Percentiles rank a stretch among this genome's conserved stretches.
These are phyloP conservation scores for Ivindomyrus marchei DNA, from an alignment of 2,113 vertebrate genomes.

Conservation along the genomic window DNA sequence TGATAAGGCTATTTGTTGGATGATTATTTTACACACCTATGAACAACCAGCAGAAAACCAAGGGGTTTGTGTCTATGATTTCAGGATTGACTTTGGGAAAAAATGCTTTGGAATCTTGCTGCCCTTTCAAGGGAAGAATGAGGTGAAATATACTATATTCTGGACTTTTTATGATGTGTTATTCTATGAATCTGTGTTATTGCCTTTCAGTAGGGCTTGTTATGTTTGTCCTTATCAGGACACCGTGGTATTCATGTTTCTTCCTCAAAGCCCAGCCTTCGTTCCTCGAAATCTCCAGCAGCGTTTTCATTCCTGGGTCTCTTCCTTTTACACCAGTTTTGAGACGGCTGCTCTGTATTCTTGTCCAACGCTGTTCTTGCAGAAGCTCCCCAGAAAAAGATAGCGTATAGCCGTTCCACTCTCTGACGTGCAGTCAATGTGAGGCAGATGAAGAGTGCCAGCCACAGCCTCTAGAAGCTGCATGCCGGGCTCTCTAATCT, in stretches of 20 bases:
- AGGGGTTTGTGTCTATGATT: background rate
- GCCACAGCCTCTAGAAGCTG: too few relatives aligned
- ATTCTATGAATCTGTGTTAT: background rate
- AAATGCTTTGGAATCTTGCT: background rate
- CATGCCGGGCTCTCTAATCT: background rate
- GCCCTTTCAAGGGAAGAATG: background rate
- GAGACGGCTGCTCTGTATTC: background rate
- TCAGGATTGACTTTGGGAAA: background rate
- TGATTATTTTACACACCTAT: background rate
- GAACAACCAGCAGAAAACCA: background rate
- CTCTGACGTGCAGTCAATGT: background rate
- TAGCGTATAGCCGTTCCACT: background rate
- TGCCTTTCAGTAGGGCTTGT: background rate
- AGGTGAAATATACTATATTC: background rate
- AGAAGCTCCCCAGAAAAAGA: background rate
- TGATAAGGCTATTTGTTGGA: background rate
- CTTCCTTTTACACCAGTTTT: background rate
- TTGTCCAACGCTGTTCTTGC: background rate
- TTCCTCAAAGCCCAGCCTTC: background rate
- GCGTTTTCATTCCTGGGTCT: background rate
- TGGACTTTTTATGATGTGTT: background rate
- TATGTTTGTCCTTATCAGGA: constrained; percentile 1
- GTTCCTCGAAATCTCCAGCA: background rate
- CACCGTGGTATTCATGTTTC: too few relatives aligned
- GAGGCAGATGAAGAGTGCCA: background rate